Conservation (phyloP, 2,888 invertebrate genomes). For the Aphodius sticticus region DNA sequence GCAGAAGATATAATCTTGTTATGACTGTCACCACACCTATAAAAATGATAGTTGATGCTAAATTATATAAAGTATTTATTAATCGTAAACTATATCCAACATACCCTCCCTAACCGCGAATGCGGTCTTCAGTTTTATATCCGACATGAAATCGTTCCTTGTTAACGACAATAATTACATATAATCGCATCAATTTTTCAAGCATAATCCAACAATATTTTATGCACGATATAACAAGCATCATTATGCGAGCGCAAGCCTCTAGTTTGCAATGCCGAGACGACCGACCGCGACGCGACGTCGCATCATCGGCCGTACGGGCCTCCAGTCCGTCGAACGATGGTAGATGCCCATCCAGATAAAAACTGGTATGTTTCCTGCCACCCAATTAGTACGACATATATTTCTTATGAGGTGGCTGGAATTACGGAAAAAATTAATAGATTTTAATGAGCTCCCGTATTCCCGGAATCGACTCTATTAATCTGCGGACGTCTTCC, state of each 20-base stretch:
- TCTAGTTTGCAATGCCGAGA: conserved; percentile 14
- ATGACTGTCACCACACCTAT: too few relatives aligned
- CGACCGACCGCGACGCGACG: conserved; percentile 16
- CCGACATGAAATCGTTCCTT: conserved; percentile 15
- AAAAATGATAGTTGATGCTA: too few relatives aligned
- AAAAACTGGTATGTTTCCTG: conserved; percentile 46
- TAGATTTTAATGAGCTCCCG: conserved; percentile 43
- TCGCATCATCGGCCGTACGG: conserved; percentile 14
- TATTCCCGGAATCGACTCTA: conserved; percentile 29
- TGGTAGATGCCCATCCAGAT: conserved; percentile 36
- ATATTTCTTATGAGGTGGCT: conserved; percentile 44
- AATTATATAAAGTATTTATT: too few relatives aligned
- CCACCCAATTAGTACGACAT: conserved; percentile 48
- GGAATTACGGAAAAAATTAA: conserved; percentile 43
- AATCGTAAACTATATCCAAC: too few relatives aligned
- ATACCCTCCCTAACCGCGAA: too few relatives aligned
- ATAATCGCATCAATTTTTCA: conserved; percentile 26
- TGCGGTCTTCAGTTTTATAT: too few relatives aligned
- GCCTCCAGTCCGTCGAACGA: conserved; percentile 20
- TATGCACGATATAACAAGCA: conserved; percentile 38
- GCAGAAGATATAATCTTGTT: too few relatives aligned
- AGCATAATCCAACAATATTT: conserved; percentile 36
- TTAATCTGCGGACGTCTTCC: neutral
- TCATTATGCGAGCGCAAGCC: conserved; percentile 27
- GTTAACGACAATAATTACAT: conserved; percentile 22